Conservation (phyloP, 1,140 invertebrate genomes). For the Nasonia giraulti region DNA sequence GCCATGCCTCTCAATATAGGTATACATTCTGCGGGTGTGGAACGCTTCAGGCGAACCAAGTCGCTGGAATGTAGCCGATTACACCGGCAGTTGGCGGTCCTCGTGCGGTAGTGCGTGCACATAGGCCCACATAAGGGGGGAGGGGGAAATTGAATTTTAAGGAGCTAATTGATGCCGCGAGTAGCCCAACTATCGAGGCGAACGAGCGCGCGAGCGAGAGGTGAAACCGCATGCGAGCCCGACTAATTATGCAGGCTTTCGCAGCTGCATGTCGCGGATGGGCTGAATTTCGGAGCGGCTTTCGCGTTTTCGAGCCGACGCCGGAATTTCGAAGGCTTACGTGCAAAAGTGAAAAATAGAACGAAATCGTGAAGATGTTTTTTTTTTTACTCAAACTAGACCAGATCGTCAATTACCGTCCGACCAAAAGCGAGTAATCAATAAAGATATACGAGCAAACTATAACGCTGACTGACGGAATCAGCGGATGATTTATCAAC, state of each 20-base stretch:
- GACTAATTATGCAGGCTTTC: not conserved
- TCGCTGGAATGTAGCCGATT: slow-evolving; percentile 12
- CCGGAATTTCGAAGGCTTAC: too few relatives aligned
- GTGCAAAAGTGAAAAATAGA: too few relatives aligned
- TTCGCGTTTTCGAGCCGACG: too few relatives aligned
- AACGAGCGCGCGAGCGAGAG: not conserved
- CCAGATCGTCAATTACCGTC: too few relatives aligned
- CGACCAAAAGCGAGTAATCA: too few relatives aligned
- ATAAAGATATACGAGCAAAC: too few relatives aligned
- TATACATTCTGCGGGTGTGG: not conserved
- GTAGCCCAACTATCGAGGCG: not conserved
- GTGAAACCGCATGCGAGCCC: not conserved
- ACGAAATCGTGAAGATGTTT: too few relatives aligned
- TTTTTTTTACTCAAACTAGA: too few relatives aligned
- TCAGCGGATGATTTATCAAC: not conserved
- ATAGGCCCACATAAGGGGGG: not conserved
- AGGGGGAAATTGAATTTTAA: slow-evolving; percentile 14
- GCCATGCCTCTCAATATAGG: not conserved
- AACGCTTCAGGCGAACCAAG: not conserved
- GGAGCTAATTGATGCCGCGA: not conserved
- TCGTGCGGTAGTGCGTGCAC: not conserved
- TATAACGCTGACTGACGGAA: too few relatives aligned
- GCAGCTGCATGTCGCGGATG: not conserved
- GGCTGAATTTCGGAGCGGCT: not conserved
- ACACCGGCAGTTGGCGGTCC: not conserved